phyloP scores from a whole-genome alignment of 2,797 vertebrate species.

The Cephalopachus bancanus region DNA sequence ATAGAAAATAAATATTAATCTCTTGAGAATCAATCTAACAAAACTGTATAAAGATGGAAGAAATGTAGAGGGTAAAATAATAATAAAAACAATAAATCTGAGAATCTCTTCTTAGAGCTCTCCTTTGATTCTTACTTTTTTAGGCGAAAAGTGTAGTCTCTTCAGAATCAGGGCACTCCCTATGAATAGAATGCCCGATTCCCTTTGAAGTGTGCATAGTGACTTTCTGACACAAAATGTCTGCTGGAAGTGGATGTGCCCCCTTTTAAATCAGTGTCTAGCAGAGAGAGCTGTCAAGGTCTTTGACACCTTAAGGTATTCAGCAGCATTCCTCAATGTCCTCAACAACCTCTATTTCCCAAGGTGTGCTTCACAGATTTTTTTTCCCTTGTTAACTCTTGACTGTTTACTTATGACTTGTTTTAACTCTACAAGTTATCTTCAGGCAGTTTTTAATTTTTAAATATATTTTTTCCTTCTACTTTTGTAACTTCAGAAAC shows the following conservation, averaged over 20 bases:
- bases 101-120: neutral
- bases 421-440: constrained; percentile 1
- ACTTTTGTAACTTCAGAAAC: neutral
- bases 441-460: constrained; percentile 10
- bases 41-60: neutral
- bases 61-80: neutral
- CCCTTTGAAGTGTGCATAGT: neutral
- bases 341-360: neutral
- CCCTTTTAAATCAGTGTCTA: neutral
- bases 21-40: neutral
- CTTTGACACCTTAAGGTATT: neutral
- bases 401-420: neutral
- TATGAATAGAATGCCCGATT: neutral
- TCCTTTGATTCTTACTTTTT: neutral
- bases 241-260: neutral
- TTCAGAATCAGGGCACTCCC: neutral
- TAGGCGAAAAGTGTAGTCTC: neutral
- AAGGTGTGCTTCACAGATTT: neutral
- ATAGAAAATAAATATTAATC: neutral
- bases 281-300: neutral
- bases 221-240: neutral
- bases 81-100: neutral
- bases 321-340: neutral
- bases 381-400: neutral
- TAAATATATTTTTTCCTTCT: neutral